phyloP scores from a whole-genome alignment of 2,113 vertebrate genomes.

The Megaceryle torquata region DNA sequence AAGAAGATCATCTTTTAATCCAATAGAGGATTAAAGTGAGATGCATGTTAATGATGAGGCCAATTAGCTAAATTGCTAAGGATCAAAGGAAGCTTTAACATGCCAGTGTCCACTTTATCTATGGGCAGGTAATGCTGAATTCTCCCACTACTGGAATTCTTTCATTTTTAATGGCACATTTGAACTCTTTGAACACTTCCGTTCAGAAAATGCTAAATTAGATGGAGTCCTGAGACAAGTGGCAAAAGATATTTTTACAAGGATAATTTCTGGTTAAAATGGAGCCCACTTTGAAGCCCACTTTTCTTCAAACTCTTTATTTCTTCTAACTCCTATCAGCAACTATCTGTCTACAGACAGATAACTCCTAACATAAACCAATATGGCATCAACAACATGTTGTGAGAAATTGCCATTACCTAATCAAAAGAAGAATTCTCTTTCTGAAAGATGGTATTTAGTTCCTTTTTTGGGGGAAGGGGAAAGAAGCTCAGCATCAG shows the following conservation, averaged over 20 bases:
- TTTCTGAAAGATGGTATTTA: background rate
- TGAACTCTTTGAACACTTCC: background rate
- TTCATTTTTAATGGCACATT: background rate
- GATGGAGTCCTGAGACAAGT: background rate
- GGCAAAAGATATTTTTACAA: background rate
- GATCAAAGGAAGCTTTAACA: background rate
- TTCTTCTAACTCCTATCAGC: background rate
- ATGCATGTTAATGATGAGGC: background rate
- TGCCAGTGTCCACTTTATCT: background rate
- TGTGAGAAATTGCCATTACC: background rate
- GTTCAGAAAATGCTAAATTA: background rate
- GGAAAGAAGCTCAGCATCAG: slow-evolving; percentile 26
- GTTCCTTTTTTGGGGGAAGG: background rate
- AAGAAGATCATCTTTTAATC: background rate
- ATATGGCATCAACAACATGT: background rate
- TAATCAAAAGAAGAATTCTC: slow-evolving; percentile 36
- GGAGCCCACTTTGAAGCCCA: background rate
- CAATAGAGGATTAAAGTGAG: background rate
- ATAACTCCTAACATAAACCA: background rate
- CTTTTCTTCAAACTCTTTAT: background rate
- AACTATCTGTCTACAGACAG: no score
- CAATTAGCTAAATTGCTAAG: background rate
- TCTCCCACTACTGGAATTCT: background rate
- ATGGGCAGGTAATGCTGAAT: background rate
- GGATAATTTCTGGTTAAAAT: background rate